Evolutionary conservation across 1,140 invertebrate genomes (phyloP), one percentile per base, ranked within the genome.

Genomic region (Diabrotica undecimpunctata): DNA sequence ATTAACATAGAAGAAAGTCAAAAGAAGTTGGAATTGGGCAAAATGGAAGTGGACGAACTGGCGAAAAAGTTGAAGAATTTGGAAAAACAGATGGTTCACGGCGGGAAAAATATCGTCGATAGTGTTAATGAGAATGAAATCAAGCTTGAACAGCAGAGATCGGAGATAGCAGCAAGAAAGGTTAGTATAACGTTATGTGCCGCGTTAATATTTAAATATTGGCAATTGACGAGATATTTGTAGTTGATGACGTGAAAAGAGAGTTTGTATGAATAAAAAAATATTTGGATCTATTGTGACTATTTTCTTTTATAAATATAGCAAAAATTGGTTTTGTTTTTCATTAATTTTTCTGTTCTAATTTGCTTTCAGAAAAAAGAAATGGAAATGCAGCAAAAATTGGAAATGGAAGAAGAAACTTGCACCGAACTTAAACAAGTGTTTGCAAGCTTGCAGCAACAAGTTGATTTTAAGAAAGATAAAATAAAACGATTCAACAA

Each of bases 401-500:
- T 97, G 54, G 93, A 96, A 74, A 79, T 90, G 68, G 90, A 95
- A 77, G 94, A 98, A 76, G 91, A 97, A 75, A 92, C 89, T 6
- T 93, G 93, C 4, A 82, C 88, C 61, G 93, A 92, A 77, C 87
- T 96, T 39, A 86, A 89, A 51, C 90, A 92, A 77, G 94, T 92
- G 0, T 96, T 93, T 75, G 84, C 90, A 9, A 93, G 88, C 61
- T 79, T 97, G 14, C 92, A 96, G 77, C 93, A 96, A 78, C 94
- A 96, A 80, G 92, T 96, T 3, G 95, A 97, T 78, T 84, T 90
- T 25, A 97, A 96, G 79, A 92, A 92, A n/a, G 91, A 90, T 72
- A 93, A 95, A 82, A 80, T 92, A 36, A 91, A 91, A 71, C 90
- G 92, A 77, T 77, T 79, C 0, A 71, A 79, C 57, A 71, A 59